Conservation (phyloP, 2,797 vertebrate genomes). For the Cetoscarus ocellatus region DNA sequence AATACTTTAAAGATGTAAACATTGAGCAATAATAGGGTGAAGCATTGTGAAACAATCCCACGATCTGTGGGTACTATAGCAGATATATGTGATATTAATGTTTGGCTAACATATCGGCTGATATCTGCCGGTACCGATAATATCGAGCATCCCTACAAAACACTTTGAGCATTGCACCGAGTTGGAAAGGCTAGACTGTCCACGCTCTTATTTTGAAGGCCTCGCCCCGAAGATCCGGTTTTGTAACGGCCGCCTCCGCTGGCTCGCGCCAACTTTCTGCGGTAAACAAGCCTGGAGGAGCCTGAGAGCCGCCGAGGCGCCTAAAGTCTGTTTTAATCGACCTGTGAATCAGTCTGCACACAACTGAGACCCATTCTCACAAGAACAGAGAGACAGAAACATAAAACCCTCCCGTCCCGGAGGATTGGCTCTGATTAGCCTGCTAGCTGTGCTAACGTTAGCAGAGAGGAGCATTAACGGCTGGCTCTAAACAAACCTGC, state of each 20-base stretch:
- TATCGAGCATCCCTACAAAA: too few relatives aligned
- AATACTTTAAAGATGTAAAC: too few relatives aligned
- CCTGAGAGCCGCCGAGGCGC: conserved; percentile 28
- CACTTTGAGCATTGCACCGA: not conserved
- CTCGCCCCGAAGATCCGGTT: conserved; percentile 33
- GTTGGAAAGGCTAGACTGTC: too few relatives aligned
- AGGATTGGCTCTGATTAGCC: conserved; percentile 18
- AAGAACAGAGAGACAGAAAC: not conserved
- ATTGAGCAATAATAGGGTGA: too few relatives aligned
- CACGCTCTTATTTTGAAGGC: conserved; percentile 61
- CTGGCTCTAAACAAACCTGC: conserved; percentile 35
- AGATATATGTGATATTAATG: too few relatives aligned
- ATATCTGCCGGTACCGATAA: too few relatives aligned
- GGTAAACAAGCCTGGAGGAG: conserved; percentile 54
- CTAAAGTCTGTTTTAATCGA: conserved; percentile 13
- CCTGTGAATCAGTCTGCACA: not conserved
- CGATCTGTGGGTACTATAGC: too few relatives aligned
- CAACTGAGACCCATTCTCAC: not conserved
- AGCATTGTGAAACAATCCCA: too few relatives aligned
- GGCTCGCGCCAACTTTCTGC: conserved; percentile 37
- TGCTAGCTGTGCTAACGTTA: conserved; percentile 66
- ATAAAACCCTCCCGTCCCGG: not conserved
- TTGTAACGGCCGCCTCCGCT: not conserved
- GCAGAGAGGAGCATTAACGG: conserved; percentile 28
- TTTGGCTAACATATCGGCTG: too few relatives aligned